phyloP scores from a whole-genome alignment of 2,113 vertebrate genomes.

The Urocolius indicus region DNA sequence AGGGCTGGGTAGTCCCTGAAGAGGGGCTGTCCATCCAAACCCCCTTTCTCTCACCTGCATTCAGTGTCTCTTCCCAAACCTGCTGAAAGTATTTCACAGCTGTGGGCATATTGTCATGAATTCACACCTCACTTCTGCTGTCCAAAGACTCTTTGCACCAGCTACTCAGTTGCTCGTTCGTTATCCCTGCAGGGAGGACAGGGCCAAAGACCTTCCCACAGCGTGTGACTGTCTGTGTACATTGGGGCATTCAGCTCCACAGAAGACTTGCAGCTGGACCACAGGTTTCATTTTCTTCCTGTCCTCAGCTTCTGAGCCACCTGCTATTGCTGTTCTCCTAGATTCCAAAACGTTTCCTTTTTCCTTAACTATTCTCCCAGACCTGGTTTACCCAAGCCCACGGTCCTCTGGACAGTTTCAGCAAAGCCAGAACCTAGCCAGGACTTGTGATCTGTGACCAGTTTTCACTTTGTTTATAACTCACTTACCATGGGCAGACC shows the following conservation, averaged over 20 bases:
- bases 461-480: not conserved
- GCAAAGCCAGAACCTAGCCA: not conserved
- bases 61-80: not conserved
- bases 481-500: not conserved
- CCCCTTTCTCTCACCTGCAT: not conserved
- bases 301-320: not conserved
- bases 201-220: not conserved
- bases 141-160: not conserved
- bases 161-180: rapidly evolving
- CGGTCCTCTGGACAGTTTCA: not conserved
- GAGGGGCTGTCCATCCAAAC: not conserved
- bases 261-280: not conserved
- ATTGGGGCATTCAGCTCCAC: not conserved
- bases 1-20: not conserved
- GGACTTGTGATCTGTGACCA: not conserved
- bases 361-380: not conserved
- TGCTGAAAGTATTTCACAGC: not conserved
- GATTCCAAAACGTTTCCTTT: not conserved
- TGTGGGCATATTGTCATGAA: not conserved
- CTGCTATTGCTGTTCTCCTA: not conserved
- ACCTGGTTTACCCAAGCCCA: not conserved
- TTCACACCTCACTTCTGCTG: not conserved
- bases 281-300: not conserved
- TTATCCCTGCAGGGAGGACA: not conserved
- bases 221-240: rapidly evolving